Evolutionary conservation across 2,888 invertebrate genomes (phyloP), one percentile per base, ranked within the genome.

Genomic region (Acanthosepion pharaonis): DNA sequence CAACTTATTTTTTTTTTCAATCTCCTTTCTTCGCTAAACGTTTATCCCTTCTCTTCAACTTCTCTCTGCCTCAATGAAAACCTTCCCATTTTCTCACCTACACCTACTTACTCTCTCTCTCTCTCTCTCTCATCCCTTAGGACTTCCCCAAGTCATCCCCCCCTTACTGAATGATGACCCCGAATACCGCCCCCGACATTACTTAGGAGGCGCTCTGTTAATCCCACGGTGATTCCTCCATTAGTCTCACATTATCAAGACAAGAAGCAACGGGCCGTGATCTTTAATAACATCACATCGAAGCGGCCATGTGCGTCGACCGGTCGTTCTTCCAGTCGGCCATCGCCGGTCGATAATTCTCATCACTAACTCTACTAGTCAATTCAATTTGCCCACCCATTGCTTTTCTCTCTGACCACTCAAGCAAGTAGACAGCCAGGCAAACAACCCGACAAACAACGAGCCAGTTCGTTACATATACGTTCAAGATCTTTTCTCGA

Each of bases 161-260:
- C n/a, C 15, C 25, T 59, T 20, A 23, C 23, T 6, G 59, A 59
- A 59, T 59, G 59, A 59, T 23, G 59, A n/a, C n/a, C 33, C 15
- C 33, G 78, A 78, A n/a, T 78, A 78, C 78, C 78, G 33, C 78
- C 78, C 78, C 11, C n/a, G n/a, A 78, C 78, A 78, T 78, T 78
- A 78, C n/a, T 78, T 78, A 78, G 78, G n/a, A n/a, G n/a, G 78
- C n/a, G 78, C 78, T 23, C 78, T n/a, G 78, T 78, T 78, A 33
- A 78, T 78, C 78, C 78, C 78, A n/a, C 78, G 78, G 78, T n/a
- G 78, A 78, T 78, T 78, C 78, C 78, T 78, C 78, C 78, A 78
- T 78, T 78, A 78, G 78, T n/a, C 78, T 78, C 78, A 78, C 78
- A 78, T 78, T 78, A 78, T 78, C 78, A 78, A 78, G 78, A 78